Evolutionary conservation across 1,140 invertebrate species (phyloP), one percentile per base, ranked within the genome.

Genomic region (Dermatophagoides farinae): DNA sequence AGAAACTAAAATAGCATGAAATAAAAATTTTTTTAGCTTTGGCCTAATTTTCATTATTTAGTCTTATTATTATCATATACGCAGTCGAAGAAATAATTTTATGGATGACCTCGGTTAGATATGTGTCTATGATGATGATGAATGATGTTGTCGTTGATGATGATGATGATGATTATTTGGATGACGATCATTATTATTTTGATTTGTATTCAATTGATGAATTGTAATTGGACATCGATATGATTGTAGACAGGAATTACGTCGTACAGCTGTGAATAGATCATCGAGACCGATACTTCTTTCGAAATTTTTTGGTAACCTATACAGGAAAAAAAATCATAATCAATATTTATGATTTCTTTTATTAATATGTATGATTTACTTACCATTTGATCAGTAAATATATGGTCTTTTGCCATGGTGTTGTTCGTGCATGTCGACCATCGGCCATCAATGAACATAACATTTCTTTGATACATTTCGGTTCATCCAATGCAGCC

Each of bases 211-310:
- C 53, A 11, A 23, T 55, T 1, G n/a, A 55, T 55, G 12, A 8
- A 55, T n/a, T n/a, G 38, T 55, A 44, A 55, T 44, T 25, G 53
- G 53, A 55, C 53, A 55, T 25, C 25, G 5, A 23, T 55, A 55
- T 11, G 53, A 25, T 14, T 20, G 10, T n/a, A 55, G 23, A 16
- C 53, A 55, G 1, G 53, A 12, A 25, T 55, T 40, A 4, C 25
- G 14, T 11, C 53, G 53, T 11, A 55, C 25, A 14, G 53, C 53
- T 12, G 12, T 55, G 23, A 55, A 55, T 39, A 55, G 14, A 23
- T 23, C 53, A 44, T 44, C 23, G 2, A 55, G 23, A 23, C 53
- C 53, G 14, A 55, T 14, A n/a, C 14, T n/a, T 12, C 53, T 14
- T 55, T 55, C 53, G 2, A 55, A 20, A 25, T 55, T 23, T 40